Evolutionary conservation across 2,888 invertebrate species (phyloP).

Genomic region (Stenodema calcarata): DNA sequence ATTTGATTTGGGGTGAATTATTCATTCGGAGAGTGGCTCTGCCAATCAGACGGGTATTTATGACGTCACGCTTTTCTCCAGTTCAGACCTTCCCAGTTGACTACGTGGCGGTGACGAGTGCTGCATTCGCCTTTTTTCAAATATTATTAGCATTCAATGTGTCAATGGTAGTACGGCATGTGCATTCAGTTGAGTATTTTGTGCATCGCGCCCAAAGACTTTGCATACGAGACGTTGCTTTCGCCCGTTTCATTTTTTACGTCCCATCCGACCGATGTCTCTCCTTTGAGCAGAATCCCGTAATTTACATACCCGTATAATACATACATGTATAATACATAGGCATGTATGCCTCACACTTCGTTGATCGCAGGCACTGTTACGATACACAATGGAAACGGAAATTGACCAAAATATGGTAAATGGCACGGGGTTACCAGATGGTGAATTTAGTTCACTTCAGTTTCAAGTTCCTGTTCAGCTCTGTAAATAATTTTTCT

Average conservation of each 20-base stretch:
- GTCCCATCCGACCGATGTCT: background rate
- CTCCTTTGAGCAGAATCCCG: background rate
- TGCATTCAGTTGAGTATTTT: background rate
- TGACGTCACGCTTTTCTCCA: constrained; percentile 23
- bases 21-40: constrained; percentile 18
- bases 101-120: background rate
- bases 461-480: too few species aligned
- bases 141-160: constrained; percentile 7
- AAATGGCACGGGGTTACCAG: too few species aligned
- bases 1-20: constrained; percentile 40
- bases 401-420: too few species aligned
- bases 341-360: too few species aligned
- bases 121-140: background rate
- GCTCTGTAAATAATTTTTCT: too few species aligned
- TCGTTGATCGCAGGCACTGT: too few species aligned
- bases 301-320: background rate
- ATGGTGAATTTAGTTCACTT: too few species aligned
- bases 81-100: background rate
- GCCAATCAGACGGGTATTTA: constrained; percentile 44
- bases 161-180: background rate
- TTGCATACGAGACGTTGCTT: background rate
- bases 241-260: background rate
- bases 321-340: too few species aligned
- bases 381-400: too few species aligned
- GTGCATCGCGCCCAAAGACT: background rate